Base-by-base conservation (phyloP, 2,113 vertebrate species). In the Dasyurus viverrinus region DNA sequence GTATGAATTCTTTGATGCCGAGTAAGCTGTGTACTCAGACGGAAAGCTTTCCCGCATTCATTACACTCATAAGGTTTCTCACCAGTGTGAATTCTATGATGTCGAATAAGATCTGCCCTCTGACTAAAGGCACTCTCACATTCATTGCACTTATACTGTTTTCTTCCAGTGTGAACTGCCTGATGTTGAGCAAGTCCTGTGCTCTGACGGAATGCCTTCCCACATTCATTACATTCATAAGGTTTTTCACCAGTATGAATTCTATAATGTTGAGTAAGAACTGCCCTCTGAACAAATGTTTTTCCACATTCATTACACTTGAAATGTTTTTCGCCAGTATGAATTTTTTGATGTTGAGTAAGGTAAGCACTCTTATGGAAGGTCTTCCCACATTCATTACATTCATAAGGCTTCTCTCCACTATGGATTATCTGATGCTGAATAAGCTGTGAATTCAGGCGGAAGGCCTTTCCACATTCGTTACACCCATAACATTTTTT, bases 291-390 rank as follows among this genome's bases (percentile, higher is more conserved):
- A 26, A 48, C 47, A n/a, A 95, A 95, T 42, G 27, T 55, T 93
- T 91, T 94, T 10, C 90, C 94, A 96, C 92, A 95, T 2, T 48
- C 92, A 92, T 2, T 27, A 47, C 93, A 95, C 53, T 94, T 30
- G 53, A 91, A 96, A 8, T 46, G 93, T n/a, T 94, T 96, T 25
- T 94, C 53, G 91, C 89, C 60, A 93, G 95, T 96, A 76, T 97
- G 97, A 95, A 92, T 97, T 95, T 95, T 96, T 93, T 95, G 89
- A 89, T 89, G 93, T 22, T 91, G 19, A n/a, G 26, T 26, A 89
- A 94, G 52, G 53, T 95, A 84, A 26, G 76, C 54, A 36, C 14
- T 89, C 1, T 57, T 47, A 2, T n/a, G 46, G 89, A 94, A 94
- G 54, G 53, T 36, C 54, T 93, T 95, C n/a, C 52, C 26, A 8